phyloP scores from a whole-genome alignment of 2,113 vertebrate species.

The Oncorhynchus clarkii region DNA sequence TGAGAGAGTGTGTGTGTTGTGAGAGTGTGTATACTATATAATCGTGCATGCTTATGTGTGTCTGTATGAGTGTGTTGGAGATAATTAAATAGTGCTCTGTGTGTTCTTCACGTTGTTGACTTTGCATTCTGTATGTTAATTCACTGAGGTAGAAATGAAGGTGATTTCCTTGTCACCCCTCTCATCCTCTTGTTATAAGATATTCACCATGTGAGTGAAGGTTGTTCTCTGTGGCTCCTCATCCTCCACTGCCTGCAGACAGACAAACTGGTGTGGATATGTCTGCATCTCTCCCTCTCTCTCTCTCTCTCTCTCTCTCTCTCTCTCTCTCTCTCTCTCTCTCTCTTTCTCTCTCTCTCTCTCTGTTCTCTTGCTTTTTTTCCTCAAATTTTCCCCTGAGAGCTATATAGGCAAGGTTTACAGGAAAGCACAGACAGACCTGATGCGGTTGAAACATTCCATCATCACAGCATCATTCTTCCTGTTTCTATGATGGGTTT shows the following conservation, averaged over 20 bases:
- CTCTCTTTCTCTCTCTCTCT: constrained; percentile 6
- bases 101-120: no score
- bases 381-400: not conserved
- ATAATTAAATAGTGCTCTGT: no score
- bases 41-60: not conserved
- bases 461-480: not conserved
- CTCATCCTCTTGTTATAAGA: constrained; percentile 41
- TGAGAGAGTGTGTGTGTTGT: no score
- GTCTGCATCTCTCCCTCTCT: constrained; percentile 30
- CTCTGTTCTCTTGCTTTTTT: no score
- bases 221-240: constrained; percentile 25
- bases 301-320: constrained; percentile 11
- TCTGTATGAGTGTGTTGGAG: not conserved
- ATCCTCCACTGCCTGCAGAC: constrained; percentile 7
- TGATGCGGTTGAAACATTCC: not conserved
- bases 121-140: constrained; percentile 27
- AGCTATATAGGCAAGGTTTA: constrained; percentile 20
- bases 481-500: no score
- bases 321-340: no score
- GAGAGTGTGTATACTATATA: no score
- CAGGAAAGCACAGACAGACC: constrained; percentile 13
- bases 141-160: constrained; percentile 15
- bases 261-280: constrained; percentile 12
- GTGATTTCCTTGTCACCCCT: not conserved
- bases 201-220: constrained; percentile 46